Evolutionary conservation across 2,797 vertebrate genomes (phyloP).

Genomic region (Cebuella pygmaea): DNA sequence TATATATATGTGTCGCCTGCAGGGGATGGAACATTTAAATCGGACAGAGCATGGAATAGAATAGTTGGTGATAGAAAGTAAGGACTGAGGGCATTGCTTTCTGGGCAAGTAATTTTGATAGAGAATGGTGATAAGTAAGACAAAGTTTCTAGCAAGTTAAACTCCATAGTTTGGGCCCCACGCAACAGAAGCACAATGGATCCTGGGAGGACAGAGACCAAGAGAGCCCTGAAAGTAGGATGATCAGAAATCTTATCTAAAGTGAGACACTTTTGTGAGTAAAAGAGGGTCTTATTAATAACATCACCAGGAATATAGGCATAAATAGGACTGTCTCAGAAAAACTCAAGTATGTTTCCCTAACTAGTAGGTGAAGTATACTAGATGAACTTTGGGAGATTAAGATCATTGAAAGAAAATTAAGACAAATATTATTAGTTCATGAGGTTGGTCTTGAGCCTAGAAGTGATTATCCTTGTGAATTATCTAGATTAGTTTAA

Average conservation of each 20-base stretch:
- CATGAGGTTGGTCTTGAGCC: not conserved
- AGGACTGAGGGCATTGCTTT: not conserved
- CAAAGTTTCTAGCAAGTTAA: not conserved
- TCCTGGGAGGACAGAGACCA: not conserved
- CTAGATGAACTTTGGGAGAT: not conserved
- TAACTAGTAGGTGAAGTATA: not conserved
- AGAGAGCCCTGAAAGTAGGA: not conserved
- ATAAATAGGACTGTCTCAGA: not conserved
- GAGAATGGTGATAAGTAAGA: not conserved
- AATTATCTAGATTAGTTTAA: not conserved
- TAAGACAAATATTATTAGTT: not conserved
- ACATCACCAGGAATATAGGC: not conserved
- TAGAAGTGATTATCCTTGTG: not conserved
- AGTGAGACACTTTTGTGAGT: not conserved
- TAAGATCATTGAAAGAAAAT: too few relatives aligned
- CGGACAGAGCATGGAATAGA: not conserved
- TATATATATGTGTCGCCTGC: not conserved
- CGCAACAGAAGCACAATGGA: not conserved
- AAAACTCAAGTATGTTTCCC: not conserved
- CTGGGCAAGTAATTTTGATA: not conserved
- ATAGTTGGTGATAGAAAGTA: not conserved
- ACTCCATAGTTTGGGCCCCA: not conserved
- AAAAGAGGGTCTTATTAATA: not conserved
- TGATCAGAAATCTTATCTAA: not conserved
- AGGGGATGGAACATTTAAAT: not conserved